phyloP scores from a whole-genome alignment of 2,797 vertebrate genomes.

The Xiphorhynchus erythropygius region DNA sequence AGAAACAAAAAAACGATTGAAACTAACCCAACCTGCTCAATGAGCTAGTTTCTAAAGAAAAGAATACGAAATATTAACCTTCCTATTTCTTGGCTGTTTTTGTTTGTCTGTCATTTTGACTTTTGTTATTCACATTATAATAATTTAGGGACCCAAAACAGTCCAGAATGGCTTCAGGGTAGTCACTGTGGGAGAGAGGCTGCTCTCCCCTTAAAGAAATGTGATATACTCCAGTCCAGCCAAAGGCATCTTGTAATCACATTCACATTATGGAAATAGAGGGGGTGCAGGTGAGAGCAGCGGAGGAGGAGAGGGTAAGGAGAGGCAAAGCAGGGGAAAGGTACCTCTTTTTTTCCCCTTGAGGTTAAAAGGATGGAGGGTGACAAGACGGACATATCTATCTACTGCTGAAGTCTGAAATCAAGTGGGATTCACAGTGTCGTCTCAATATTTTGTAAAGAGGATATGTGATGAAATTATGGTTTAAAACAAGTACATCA shows the following conservation, averaged over 20 bases:
- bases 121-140: neutral
- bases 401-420: neutral
- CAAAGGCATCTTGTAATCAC: neutral
- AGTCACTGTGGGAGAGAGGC: neutral
- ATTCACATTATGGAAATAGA: neutral
- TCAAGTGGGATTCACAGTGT: neutral
- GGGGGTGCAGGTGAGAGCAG: neutral
- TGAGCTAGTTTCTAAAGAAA: constrained; percentile 27
- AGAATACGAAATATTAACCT: neutral
- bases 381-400: neutral
- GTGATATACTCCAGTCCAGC: neutral
- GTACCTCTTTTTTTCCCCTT: neutral
- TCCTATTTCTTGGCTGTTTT: neutral
- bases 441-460: neutral
- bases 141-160: neutral
- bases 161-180: neutral
- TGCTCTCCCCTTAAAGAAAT: neutral
- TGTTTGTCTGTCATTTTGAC: neutral
- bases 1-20: constrained; percentile 37
- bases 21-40: constrained; percentile 33
- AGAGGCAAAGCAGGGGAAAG: neutral
- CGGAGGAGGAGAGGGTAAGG: neutral
- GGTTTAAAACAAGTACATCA: neutral
- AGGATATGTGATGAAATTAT: neutral
- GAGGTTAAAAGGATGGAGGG: neutral